These are phyloP conservation scores for Scrobipalpa atriplicella DNA, from an alignment of 2,888 invertebrate genomes.

Conservation along the genomic window DNA sequence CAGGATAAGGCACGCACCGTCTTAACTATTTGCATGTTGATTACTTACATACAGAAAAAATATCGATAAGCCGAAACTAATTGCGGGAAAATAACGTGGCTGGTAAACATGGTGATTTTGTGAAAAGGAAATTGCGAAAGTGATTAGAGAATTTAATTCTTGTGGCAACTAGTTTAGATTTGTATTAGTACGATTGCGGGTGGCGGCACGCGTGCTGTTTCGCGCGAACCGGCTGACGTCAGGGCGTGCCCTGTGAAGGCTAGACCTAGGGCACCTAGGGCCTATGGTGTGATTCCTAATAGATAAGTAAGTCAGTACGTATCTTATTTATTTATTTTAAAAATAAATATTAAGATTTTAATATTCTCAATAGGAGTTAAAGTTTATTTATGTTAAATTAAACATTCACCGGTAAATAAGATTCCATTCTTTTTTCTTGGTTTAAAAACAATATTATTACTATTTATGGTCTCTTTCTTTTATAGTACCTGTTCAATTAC, in stretches of 20 bases:
- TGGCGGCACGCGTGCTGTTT: not conserved
- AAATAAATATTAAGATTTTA: no score
- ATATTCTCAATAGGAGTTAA: no score
- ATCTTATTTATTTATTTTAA: not conserved
- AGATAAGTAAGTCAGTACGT: not conserved
- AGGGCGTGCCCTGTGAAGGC: slow-evolving; percentile 1
- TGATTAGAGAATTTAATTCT: slow-evolving; percentile 41
- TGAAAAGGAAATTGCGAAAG: slow-evolving; percentile 52
- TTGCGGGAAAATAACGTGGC: slow-evolving; percentile 63
- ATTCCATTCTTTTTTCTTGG: no score
- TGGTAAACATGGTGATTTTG: slow-evolving; percentile 44
- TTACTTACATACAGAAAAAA: slow-evolving; percentile 50
- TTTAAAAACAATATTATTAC: no score
- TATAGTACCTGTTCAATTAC: no score
- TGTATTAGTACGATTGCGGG: slow-evolving; percentile 19
- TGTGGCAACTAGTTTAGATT: slow-evolving; percentile 17
- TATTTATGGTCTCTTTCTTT: no score
- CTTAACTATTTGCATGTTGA: slow-evolving; percentile 75
- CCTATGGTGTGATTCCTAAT: not conserved
- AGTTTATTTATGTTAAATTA: no score
- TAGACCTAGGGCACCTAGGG: not conserved
- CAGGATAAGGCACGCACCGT: slow-evolving; percentile 72
- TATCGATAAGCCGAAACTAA: slow-evolving; percentile 62
- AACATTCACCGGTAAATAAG: no score
- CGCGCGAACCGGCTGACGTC: not conserved